A percentile compares a stretch with the other conserved stretches of the same genome.
phyloP scores from a whole-genome alignment of 1,140 invertebrate species.

The Ganaspis sp. region DNA sequence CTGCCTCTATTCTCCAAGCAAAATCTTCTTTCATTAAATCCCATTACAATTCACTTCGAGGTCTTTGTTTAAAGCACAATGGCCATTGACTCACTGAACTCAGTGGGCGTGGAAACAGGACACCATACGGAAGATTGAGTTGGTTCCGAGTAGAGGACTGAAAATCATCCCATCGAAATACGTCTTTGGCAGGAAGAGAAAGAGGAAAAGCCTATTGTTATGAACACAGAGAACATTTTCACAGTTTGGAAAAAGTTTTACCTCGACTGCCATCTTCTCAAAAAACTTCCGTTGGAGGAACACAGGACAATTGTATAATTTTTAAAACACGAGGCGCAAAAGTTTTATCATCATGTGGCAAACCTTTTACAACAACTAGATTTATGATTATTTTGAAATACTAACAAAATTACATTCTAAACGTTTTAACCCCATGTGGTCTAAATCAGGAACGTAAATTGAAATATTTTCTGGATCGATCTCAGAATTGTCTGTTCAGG shows the following conservation, averaged over 20 bases:
- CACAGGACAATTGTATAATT: neutral
- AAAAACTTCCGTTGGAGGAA: neutral
- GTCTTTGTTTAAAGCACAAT: constrained; percentile 69
- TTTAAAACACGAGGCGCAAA: neutral
- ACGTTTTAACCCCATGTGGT: no score
- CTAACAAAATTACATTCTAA: no score
- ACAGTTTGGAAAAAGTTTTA: constrained; percentile 13
- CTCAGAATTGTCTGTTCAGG: no score
- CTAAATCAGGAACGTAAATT: no score
- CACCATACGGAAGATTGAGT: constrained; percentile 60
- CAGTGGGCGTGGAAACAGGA: constrained; percentile 64
- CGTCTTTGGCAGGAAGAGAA: neutral
- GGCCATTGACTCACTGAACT: constrained; percentile 61
- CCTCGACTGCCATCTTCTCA: neutral
- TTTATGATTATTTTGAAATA: no score
- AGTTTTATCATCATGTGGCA: no score
- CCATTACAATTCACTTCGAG: constrained; percentile 60
- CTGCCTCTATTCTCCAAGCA: constrained; percentile 30
- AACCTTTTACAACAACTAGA: no score
- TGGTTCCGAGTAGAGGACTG: constrained; percentile 49
- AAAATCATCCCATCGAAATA: constrained; percentile 20
- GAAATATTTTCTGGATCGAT: no score
- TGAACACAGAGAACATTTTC: neutral
- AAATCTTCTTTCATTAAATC: constrained; percentile 69
- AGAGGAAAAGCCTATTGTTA: neutral